Conservation (phyloP, 2,113 vertebrate species). For the Halichoerus grypus region DNA sequence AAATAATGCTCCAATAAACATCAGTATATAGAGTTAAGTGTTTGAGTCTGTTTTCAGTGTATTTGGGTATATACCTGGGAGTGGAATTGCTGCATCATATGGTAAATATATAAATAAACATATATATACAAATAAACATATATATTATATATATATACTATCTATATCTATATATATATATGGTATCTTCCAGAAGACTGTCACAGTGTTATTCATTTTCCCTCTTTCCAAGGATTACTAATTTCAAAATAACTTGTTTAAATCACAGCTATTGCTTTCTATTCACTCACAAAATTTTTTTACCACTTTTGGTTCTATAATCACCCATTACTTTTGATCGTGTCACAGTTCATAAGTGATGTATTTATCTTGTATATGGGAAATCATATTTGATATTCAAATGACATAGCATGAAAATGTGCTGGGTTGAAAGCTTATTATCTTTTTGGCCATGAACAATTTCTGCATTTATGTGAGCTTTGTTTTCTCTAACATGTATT, state of each 20-base stretch:
- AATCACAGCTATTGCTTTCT: not conserved
- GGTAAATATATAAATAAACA: not conserved
- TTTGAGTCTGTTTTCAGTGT: not conserved
- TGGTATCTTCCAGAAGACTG: not conserved
- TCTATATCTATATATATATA: not conserved
- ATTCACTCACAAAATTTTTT: not conserved
- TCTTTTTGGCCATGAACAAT: not conserved
- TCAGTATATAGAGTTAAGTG: not conserved
- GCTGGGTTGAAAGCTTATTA: not conserved
- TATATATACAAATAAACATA: too few species aligned
- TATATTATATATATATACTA: too few species aligned
- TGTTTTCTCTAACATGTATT: not conserved
- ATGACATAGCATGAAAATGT: not conserved
- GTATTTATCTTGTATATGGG: not conserved
- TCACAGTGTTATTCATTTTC: not conserved
- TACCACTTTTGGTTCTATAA: not conserved
- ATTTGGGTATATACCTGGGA: not conserved
- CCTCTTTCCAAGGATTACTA: not conserved
- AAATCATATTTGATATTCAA: not conserved
- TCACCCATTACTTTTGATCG: not conserved
- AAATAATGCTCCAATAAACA: not conserved
- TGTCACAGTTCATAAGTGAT: not conserved
- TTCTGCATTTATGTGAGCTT: not conserved
- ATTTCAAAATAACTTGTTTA: not conserved
- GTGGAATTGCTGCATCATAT: not conserved